Percentiles rank a stretch among this genome's conserved stretches.
phyloP scores from a whole-genome alignment of 2,113 vertebrate species.

The Irena cyanogastra region DNA sequence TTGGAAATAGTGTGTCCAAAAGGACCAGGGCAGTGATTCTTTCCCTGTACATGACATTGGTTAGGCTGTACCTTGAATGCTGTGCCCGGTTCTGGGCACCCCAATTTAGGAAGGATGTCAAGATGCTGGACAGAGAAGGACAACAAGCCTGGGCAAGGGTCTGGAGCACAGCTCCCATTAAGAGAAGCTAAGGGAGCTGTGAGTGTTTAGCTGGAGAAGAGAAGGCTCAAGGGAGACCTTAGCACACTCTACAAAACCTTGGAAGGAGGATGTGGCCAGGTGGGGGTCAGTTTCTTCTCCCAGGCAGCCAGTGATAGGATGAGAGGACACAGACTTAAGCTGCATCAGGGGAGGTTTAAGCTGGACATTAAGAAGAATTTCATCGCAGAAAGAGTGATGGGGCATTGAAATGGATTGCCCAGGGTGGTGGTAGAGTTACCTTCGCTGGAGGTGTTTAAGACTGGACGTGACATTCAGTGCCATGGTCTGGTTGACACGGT shows the following conservation, averaged over 20 bases:
- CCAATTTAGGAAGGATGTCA: background rate
- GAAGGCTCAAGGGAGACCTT: background rate
- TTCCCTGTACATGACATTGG: background rate
- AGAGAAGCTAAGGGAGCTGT: background rate
- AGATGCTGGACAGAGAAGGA: background rate
- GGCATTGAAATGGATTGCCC: background rate
- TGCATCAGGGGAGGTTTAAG: background rate
- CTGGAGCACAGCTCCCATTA: background rate
- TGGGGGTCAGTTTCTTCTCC: accelerated
- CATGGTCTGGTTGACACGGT: background rate
- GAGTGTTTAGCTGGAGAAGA: background rate
- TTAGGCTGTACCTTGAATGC: accelerated
- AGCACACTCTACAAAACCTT: too few species aligned
- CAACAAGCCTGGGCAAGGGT: background rate
- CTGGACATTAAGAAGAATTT: background rate
- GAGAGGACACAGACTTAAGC: background rate
- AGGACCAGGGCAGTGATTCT: background rate
- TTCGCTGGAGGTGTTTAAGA: background rate
- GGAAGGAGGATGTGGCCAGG: background rate
- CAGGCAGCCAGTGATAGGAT: background rate
- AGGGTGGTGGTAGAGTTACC: background rate
- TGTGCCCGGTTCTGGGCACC: background rate
- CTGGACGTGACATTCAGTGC: background rate
- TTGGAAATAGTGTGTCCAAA: background rate
- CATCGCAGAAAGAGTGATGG: background rate